Conservation (phyloP, 2,113 vertebrate species). For the Aegotheles bennettii region DNA sequence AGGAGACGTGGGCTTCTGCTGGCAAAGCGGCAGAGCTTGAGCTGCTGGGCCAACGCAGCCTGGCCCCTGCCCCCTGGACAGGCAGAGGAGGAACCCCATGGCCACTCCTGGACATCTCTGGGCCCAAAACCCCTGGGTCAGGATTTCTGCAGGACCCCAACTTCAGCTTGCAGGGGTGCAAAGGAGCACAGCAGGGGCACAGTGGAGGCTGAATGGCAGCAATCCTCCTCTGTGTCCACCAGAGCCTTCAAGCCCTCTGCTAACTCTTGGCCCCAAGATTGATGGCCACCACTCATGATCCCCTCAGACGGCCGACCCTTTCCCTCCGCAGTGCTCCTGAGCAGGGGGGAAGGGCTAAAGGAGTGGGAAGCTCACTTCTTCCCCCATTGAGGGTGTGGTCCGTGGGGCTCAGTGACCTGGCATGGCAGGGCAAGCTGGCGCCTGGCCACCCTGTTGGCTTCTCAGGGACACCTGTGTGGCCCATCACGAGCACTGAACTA, state of each 20-base stretch:
- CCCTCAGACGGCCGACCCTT: background rate
- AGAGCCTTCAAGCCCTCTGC: background rate
- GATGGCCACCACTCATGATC: background rate
- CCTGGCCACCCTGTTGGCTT: background rate
- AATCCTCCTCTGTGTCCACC: background rate
- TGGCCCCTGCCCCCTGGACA: rapidly evolving
- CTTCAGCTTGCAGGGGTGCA: background rate
- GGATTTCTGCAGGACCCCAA: background rate
- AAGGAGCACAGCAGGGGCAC: background rate
- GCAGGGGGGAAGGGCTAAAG: background rate
- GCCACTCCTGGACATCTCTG: background rate
- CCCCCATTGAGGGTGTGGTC: background rate
- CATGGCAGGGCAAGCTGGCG: rapidly evolving
- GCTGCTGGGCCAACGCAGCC: background rate
- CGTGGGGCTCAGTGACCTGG: too few species aligned
- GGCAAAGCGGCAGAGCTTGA: background rate
- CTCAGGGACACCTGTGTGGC: rapidly evolving
- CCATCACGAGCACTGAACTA: background rate
- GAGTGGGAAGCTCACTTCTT: background rate
- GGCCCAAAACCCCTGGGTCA: too few species aligned
- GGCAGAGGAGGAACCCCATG: background rate
- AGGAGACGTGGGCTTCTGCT: too few species aligned
- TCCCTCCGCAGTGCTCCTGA: background rate
- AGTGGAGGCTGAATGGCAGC: background rate
- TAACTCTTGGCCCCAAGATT: background rate